A percentile compares a stretch with the other conserved stretches of the same genome.
These are phyloP conservation scores for Crossocerus cetratus DNA, from an alignment of 2,888 invertebrate species.

Conservation along the genomic window DNA sequence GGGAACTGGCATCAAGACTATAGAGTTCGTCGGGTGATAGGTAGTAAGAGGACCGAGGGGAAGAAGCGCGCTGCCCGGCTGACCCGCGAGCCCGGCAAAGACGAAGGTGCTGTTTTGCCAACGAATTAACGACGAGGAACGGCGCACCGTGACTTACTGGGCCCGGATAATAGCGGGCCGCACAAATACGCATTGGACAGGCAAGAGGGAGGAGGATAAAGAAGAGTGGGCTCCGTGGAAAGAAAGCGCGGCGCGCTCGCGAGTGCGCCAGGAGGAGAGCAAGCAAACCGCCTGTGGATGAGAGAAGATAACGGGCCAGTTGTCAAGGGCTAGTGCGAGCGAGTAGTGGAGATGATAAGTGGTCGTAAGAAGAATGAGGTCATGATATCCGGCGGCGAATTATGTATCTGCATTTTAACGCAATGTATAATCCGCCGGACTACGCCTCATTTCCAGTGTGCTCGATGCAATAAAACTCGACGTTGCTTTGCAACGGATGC, in stretches of 20 bases:
- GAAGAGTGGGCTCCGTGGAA: not conserved
- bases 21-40: not conserved
- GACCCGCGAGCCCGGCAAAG: conserved; percentile 28
- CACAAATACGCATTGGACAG: not conserved
- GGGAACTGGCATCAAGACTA: conserved; percentile 29
- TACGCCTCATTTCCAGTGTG: conserved; percentile 25
- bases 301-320: not conserved
- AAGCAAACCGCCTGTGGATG: not conserved
- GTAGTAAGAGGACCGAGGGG: not conserved
- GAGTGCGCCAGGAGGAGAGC: not conserved
- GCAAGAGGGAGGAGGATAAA: not conserved
- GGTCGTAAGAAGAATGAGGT: conserved; percentile 34
- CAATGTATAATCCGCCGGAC: conserved; percentile 51
- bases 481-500: not conserved
- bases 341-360: conserved; percentile 8
- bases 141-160: conserved; percentile 15
- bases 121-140: conserved; percentile 36
- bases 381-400: conserved; percentile 42
- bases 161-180: conserved; percentile 5
- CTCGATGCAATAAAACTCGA: conserved; percentile 53
- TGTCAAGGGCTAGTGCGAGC: not conserved
- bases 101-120: conserved; percentile 25
- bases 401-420: conserved; percentile 56
- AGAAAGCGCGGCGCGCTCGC: not conserved
- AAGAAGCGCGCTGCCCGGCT: conserved; percentile 15